These are phyloP conservation scores for Temnothorax longispinosus DNA, from an alignment of 1,140 invertebrate genomes.

Conservation along the genomic window DNA sequence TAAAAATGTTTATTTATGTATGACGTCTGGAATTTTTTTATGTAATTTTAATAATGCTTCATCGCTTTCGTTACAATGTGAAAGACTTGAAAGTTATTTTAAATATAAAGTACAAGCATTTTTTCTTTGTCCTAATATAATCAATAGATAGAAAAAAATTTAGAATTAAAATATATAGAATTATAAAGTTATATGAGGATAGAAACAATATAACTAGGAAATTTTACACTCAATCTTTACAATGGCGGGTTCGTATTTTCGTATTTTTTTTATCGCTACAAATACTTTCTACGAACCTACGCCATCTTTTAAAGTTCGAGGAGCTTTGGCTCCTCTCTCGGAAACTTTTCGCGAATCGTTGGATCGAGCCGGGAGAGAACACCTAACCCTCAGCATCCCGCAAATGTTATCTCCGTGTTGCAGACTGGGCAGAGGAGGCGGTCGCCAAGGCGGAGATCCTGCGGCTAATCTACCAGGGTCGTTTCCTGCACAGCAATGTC, in stretches of 20 bases:
- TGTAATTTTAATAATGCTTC: neutral
- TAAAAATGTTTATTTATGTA: too few relatives aligned
- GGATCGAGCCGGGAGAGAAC: conserved; percentile 30
- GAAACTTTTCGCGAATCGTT: conserved; percentile 33
- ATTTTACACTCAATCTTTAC: neutral
- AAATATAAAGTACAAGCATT: neutral
- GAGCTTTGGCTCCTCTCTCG: conserved; percentile 12
- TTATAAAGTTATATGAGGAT: neutral
- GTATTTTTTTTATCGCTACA: neutral
- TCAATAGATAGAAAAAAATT: neutral
- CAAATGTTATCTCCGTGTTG: conserved; percentile 67
- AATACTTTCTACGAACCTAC: neutral
- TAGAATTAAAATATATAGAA: neutral
- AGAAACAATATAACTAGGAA: neutral
- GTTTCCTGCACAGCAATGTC: conserved; percentile 99
- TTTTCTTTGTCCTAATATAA: neutral
- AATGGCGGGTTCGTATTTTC: neutral
- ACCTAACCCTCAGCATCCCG: conserved; percentile 23
- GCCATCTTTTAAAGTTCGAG: neutral
- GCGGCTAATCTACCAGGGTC: conserved; percentile 99
- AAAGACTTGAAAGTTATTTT: neutral
- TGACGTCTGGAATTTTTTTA: neutral
- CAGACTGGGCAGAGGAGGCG: conserved; percentile 98
- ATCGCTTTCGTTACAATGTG: neutral
- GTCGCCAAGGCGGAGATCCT: conserved; percentile 98